Evolutionary conservation across 35 echinoderm and acorn worm genomes (phyloP).

Genomic region (Heliocidaris erythrogramma): DNA sequence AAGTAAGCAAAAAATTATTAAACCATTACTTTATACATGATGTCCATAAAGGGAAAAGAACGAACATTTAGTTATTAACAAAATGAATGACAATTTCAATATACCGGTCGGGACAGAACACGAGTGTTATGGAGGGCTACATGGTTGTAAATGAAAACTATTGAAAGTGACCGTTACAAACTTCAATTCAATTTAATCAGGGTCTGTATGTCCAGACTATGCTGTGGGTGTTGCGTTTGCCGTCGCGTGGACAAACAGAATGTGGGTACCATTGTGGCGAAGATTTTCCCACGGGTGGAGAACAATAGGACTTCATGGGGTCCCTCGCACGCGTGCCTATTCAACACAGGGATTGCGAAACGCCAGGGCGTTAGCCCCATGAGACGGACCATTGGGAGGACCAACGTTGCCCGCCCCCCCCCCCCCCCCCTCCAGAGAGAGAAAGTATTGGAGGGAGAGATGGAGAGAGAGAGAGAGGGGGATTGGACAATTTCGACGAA

Average conservation of each 20-base stretch:
- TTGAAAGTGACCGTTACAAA: not conserved
- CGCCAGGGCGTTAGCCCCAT: slow-evolving; percentile 30
- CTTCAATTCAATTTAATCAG: not conserved
- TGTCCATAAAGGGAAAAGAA: too few species aligned
- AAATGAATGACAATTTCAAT: too few species aligned
- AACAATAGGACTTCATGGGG: not conserved
- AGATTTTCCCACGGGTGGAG: slow-evolving; percentile 35
- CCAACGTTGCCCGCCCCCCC: not conserved
- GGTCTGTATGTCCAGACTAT: not conserved
- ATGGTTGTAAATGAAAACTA: too few species aligned
- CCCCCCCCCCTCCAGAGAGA: not conserved
- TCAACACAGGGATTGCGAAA: not conserved
- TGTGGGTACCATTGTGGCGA: not conserved
- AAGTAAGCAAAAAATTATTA: too few species aligned
- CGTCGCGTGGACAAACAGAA: slow-evolving; percentile 39
- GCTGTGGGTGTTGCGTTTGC: slow-evolving; percentile 19
- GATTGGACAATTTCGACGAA: not conserved
- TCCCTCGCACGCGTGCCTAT: slow-evolving; percentile 26
- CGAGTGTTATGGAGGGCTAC: too few species aligned
- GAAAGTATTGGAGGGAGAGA: not conserved
- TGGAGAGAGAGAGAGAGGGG: not conserved
- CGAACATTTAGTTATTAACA: too few species aligned
- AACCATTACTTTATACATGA: too few species aligned
- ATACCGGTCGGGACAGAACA: too few species aligned
- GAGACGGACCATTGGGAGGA: not conserved